These are phyloP conservation scores for Lasaia peninsularis DNA, from an alignment of 1,140 invertebrate genomes.

Conservation along the genomic window DNA sequence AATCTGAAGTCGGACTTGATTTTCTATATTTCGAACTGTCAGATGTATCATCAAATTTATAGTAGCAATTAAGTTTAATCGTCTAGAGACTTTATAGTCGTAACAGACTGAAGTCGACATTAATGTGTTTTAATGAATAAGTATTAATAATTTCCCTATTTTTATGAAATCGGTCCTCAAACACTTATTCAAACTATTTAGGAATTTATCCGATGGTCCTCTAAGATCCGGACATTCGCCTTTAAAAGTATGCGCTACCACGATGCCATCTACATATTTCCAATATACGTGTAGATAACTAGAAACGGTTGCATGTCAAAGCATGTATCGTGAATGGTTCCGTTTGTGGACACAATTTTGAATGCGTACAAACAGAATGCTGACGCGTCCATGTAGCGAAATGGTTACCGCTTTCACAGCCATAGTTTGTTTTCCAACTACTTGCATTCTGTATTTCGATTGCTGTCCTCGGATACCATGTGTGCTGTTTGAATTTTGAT, in stretches of 20 bases:
- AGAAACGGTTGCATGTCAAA: slow-evolving; percentile 22
- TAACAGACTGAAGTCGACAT: too few species aligned
- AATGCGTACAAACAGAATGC: slow-evolving; percentile 25
- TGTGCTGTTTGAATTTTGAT: not conserved
- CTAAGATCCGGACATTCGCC: too few species aligned
- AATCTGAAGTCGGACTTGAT: too few species aligned
- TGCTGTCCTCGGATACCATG: not conserved
- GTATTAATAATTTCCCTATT: too few species aligned
- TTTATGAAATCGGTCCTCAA: too few species aligned
- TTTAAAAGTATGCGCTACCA: not conserved
- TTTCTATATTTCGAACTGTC: too few species aligned
- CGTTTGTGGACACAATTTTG: slow-evolving; percentile 16
- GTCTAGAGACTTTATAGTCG: too few species aligned
- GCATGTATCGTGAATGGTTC: slow-evolving; percentile 22
- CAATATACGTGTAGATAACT: slow-evolving; percentile 15
- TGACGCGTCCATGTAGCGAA: slow-evolving; percentile 20
- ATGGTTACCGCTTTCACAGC: slow-evolving; percentile 19
- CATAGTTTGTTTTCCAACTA: slow-evolving; percentile 22
- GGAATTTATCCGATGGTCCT: too few species aligned
- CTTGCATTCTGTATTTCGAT: not conserved
- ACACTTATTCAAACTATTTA: too few species aligned
- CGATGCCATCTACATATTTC: not conserved
- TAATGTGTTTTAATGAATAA: too few species aligned
- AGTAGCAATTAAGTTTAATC: too few species aligned
- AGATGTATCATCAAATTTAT: too few species aligned